Base-by-base conservation (phyloP, 1,140 invertebrate genomes). In the Bombus waltoni region DNA sequence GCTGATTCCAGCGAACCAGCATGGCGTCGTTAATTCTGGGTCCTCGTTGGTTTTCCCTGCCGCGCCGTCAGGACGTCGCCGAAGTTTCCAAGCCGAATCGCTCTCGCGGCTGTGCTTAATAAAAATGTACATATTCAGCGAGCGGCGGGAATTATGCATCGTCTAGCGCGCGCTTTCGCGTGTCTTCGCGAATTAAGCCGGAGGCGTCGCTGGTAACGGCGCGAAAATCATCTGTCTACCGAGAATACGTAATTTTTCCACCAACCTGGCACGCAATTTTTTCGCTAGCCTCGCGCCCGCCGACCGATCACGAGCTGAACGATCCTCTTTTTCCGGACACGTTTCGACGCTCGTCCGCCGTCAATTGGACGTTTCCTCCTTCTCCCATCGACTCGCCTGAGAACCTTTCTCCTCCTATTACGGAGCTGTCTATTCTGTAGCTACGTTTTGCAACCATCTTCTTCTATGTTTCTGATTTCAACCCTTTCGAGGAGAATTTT, bases 201-300 rank as follows among this genome's bases (percentile, higher is more conserved):
- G 76, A 88, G 77, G 86, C 87, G 81, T 83, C 76, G 72, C 82
- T 90, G 57, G 86, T 85, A 88, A 90, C 89, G 88, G 79, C 88
- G 88, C 81, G 89, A 89, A 90, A 90, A 90, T 90, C 85, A 84
- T 90, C 81, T 85, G 85, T 90, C 88, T 90, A 89, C 88, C 85
- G 72, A 57, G 76, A 80, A 81, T 87, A 90, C 80, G 89, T 74
- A 81, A 89, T 89, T 89, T 89, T 89, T 87, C 81, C 73, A 47
- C 28, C 40, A 76, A 72, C 53, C 59, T 57, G 68, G 71, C 59
- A 59, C 62, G 83, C 88, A 89, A 89, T 87, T 82, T 85, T 88
- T 78, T 70, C 75, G 35, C 44, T 13, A 66, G 25, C 35, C 22
- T 15, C 42, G 0, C 42, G 62, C 40, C 11, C 22, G 1, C 68